Base-by-base conservation (phyloP, 2,888 invertebrate genomes). In the Drosophila stalkeri region DNA sequence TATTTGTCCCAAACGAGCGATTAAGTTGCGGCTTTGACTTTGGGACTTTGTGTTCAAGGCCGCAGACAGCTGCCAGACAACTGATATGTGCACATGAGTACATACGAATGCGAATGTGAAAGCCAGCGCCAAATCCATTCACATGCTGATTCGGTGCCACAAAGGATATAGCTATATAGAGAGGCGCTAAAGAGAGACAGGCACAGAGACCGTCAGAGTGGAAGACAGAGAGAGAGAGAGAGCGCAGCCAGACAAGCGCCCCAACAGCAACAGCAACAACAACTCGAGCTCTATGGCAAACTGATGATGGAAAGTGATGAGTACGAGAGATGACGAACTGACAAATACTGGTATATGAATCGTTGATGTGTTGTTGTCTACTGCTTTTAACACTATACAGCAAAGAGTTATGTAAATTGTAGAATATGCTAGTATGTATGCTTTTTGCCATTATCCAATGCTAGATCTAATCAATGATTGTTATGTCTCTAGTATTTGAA, bases 1-100 rank as follows among this genome's bases (percentile, higher is more conserved):
- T 70, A 47, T 51, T 43, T 54, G 44, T 70, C 71, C 72, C 66
- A 62, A 57, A 60, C 70, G 75, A 72, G 81, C 89, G 85, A 86
- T 86, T 86, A 86, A 87, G 74, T 79, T 87, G 85, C 75, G 87
- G 86, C 87, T 86, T 86, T 84, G 77, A 82, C 86, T 81, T 81
- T 78, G 79, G 73, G 82, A 73, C 68, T 51, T 51, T 69, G 39
- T 55, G 80, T 75, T 86, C 89, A 86, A 86, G 86, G 86, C 89
- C 91, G 84, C 88, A 87, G 88, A 87, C 88, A 76, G 73, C 88
- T 87, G 86, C 83, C 91, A 89, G 91, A 89, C 91, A 80, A 81
- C 91, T 91, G 90, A 91, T 90, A 90, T 90, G 87, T 84, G 77
- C 81, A 88, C 87, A 85, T 91, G 87, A 91, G 64, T 81, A 84